Conservation (phyloP, 2,113 vertebrate genomes). For the Saguinus midas region DNA sequence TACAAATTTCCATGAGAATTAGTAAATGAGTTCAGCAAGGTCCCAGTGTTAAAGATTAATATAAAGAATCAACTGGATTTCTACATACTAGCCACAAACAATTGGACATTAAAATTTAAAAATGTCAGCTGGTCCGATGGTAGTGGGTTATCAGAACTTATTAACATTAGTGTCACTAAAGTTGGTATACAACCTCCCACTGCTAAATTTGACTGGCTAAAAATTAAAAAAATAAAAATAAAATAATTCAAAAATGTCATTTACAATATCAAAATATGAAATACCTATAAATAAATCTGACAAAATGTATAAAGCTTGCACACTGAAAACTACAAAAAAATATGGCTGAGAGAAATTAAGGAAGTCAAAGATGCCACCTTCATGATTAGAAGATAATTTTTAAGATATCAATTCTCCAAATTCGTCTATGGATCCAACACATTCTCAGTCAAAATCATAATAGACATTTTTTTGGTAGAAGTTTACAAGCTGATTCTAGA, state of each 20-base stretch:
- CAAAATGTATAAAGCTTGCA: not conserved
- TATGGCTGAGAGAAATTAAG: not conserved
- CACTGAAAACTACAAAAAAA: not conserved
- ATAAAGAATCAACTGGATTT: not conserved
- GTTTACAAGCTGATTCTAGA: not conserved
- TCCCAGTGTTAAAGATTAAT: not conserved
- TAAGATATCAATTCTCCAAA: not conserved
- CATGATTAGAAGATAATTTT: not conserved
- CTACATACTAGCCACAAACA: not conserved
- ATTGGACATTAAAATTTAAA: not conserved
- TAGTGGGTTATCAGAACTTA: too few relatives aligned
- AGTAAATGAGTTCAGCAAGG: not conserved
- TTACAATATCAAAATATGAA: conserved; percentile 5
- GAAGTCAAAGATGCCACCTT: not conserved
- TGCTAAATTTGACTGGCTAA: too few relatives aligned
- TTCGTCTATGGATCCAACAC: not conserved
- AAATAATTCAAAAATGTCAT: not conserved
- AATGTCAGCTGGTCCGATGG: too few relatives aligned
- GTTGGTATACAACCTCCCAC: too few relatives aligned
- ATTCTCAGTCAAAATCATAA: not conserved
- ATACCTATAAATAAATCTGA: not conserved
- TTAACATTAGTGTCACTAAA: too few relatives aligned
- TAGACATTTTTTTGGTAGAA: not conserved
- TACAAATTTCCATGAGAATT: not conserved
- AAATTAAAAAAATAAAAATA: too few relatives aligned